Evolutionary conservation across 2,888 invertebrate genomes (phyloP), one percentile per base, ranked within the genome.

Genomic region (Psococerastis gibbosa): DNA sequence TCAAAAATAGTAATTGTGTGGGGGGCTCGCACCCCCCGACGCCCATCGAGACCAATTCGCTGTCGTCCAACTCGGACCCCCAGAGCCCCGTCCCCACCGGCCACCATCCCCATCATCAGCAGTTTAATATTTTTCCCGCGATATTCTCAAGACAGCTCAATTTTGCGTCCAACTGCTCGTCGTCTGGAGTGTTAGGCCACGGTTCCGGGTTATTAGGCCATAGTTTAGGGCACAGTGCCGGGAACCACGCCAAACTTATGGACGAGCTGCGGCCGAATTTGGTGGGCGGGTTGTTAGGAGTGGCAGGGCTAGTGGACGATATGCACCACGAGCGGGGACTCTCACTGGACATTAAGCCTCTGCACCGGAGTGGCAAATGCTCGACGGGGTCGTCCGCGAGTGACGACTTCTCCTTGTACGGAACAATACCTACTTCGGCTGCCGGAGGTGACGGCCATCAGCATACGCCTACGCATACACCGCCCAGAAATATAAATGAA

Each of bases 91-190:
- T 42, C 42, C 35, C 46, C 32, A 42, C 41, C 32, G 43, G 42
- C 34, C 43, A 17, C 43, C 42, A 42, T 27, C 35, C n/a, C 15
- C 43, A 38, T 15, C 43, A 22, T 34, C 82, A 83, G 60, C 84
- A 84, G 67, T 85, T 85, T 69, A 85, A 85, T 69, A 87, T 87
- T 57, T 85, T 87, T 64, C 85, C 85, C 55, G 85, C 85, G 48
- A 85, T 85, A 60, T 87, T 87, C 64, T 84, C 84, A 67, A 70
- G 85, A 50, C 85, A 87, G 64, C 70, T 87, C 53, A 85, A 85
- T 63, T 85, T 85, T 63, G 75, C 75, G 42, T 38, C 38, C 38
- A 38, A 38, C 22, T 38, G 38, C 20, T 38, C 38, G n/a, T 38
- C 38, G 20, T 20, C 38, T 16, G 38, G 38, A 20, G 38, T 38